Conservation (phyloP, 2,113 vertebrate genomes). For the Solea senegalensis region DNA sequence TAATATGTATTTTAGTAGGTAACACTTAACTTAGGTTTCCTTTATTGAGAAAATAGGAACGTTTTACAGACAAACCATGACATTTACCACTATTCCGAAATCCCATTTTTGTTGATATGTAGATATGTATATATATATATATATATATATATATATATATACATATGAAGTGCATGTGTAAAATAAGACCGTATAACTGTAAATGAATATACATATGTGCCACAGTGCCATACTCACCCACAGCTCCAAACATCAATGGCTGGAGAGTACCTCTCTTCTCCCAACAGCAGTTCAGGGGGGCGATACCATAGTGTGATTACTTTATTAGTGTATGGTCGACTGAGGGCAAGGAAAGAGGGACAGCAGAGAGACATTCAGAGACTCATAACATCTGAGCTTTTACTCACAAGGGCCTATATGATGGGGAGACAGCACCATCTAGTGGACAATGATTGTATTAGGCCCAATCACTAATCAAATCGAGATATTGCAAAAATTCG, state of each 20-base stretch:
- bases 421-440: constrained; percentile 50
- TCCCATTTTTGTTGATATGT: no score
- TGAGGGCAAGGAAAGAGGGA: constrained; percentile 62
- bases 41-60: no score
- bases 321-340: constrained; percentile 99
- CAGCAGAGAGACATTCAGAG: neutral
- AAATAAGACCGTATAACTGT: no score
- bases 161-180: no score
- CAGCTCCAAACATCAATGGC: constrained; percentile 99
- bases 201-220: no score
- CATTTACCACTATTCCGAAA: no score
- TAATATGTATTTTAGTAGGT: no score
- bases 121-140: no score
- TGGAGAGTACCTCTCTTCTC: constrained; percentile 96
- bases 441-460: constrained; percentile 23
- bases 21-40: no score
- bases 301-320: constrained; percentile 99
- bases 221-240: constrained; percentile 85
- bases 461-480: neutral
- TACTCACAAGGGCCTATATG: neutral
- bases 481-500: neutral
- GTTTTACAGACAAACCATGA: no score
- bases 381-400: neutral
- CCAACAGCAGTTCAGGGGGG: constrained; percentile 94
- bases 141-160: no score